phyloP scores from a whole-genome alignment of 2,113 vertebrate species.

The Tiliqua scincoides region DNA sequence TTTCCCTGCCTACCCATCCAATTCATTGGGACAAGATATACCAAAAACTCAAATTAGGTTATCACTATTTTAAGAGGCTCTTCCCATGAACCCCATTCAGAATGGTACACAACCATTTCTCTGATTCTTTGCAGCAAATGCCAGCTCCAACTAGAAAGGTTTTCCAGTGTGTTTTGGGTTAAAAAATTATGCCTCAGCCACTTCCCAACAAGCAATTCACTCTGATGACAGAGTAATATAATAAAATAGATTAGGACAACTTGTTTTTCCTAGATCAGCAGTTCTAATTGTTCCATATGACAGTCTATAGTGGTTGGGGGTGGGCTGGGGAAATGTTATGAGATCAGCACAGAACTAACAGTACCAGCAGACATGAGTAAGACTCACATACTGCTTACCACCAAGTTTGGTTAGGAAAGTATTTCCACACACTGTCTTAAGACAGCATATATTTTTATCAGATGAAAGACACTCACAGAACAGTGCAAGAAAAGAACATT shows the following conservation, averaged over 20 bases:
- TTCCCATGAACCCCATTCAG: too few species aligned
- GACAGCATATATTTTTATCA: not conserved
- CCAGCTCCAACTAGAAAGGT: not conserved
- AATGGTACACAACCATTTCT: not conserved
- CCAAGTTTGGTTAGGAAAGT: not conserved
- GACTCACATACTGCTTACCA: not conserved
- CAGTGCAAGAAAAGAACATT: not conserved
- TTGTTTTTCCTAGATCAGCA: not conserved
- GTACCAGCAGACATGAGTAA: not conserved
- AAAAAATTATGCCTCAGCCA: not conserved
- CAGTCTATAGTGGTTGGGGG: not conserved
- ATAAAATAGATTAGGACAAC: not conserved
- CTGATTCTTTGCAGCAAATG: not conserved
- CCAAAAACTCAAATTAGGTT: not conserved
- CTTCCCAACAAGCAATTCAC: not conserved
- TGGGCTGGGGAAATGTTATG: not conserved
- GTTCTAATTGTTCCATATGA: not conserved
- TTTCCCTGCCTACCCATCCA: not conserved
- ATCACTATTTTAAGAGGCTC: not conserved
- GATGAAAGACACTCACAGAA: not conserved
- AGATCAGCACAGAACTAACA: slow-evolving; percentile 10
- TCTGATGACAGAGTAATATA: not conserved
- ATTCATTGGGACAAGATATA: not conserved
- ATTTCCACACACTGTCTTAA: not conserved
- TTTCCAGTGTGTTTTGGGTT: not conserved